These are phyloP conservation scores for Poeciliopsis turneri DNA, from an alignment of 2,797 vertebrate genomes.

Conservation along the genomic window DNA sequence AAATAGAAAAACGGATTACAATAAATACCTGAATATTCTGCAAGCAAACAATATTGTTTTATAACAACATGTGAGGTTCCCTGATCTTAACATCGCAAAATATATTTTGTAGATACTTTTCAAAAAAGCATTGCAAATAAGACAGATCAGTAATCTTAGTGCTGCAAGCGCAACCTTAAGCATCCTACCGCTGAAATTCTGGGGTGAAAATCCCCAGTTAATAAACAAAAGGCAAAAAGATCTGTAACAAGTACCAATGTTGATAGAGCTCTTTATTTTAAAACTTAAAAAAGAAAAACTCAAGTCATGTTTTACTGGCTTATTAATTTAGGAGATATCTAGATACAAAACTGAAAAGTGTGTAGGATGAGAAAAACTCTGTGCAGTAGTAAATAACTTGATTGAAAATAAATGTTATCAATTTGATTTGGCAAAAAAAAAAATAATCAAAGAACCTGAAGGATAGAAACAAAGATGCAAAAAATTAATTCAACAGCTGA, in stretches of 20 bases:
- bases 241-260: neutral
- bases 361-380: neutral
- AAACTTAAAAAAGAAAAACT: neutral
- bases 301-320: neutral
- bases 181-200: neutral
- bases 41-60: neutral
- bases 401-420: neutral
- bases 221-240: neutral
- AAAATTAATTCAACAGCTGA: neutral
- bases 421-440: neutral
- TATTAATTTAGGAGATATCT: neutral
- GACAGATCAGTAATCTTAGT: neutral
- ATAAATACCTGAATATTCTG: constrained; percentile 2
- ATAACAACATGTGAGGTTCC: neutral
- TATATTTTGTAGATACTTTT: neutral
- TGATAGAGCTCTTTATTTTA: neutral
- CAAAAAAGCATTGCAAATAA: neutral
- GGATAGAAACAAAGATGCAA: neutral
- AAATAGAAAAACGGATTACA: constrained; percentile 3
- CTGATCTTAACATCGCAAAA: neutral
- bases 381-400: neutral
- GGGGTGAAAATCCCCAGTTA: neutral
- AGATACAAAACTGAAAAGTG: neutral
- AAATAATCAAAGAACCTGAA: neutral
- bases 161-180: neutral